Evolutionary conservation across 2,888 invertebrate genomes (phyloP).

Genomic region (Encarsia formosa): DNA sequence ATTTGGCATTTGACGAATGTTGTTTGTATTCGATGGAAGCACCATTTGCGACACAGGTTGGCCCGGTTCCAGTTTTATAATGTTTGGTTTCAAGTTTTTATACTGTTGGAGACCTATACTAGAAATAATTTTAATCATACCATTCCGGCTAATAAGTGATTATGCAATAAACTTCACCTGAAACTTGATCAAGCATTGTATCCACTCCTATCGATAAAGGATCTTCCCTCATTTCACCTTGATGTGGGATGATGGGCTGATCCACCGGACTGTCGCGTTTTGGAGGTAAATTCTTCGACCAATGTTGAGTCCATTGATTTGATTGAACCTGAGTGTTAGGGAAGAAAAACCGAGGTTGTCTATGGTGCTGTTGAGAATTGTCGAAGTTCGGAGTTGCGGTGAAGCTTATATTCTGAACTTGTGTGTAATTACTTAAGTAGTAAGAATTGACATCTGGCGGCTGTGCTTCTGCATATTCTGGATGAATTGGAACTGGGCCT

Average conservation of each 20-base stretch:
- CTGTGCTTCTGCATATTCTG: no score
- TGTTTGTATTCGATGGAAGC: background rate
- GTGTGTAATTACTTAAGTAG: no score
- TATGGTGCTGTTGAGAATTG: no score
- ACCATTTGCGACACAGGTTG: background rate
- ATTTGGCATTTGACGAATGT: conserved; percentile 1
- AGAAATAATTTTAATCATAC: background rate
- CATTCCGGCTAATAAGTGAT: no score
- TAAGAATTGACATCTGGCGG: no score
- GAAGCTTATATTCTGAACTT: no score
- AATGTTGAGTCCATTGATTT: no score
- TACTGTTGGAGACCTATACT: conserved; percentile 4
- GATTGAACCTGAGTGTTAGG: no score
- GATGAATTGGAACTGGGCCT: no score
- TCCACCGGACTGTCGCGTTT: background rate
- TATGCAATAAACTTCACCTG: no score
- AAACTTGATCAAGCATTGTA: conserved; percentile 4
- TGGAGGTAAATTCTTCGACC: background rate
- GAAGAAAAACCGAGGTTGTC: no score
- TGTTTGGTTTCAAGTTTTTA: background rate
- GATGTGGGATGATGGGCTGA: background rate
- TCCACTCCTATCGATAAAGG: background rate
- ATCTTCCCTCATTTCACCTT: background rate
- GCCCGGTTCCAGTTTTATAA: conserved; percentile 1
- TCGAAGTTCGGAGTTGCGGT: no score